Evolutionary conservation across 2,888 invertebrate genomes (phyloP).

Genomic region (Sarcophaga caerulescens): DNA sequence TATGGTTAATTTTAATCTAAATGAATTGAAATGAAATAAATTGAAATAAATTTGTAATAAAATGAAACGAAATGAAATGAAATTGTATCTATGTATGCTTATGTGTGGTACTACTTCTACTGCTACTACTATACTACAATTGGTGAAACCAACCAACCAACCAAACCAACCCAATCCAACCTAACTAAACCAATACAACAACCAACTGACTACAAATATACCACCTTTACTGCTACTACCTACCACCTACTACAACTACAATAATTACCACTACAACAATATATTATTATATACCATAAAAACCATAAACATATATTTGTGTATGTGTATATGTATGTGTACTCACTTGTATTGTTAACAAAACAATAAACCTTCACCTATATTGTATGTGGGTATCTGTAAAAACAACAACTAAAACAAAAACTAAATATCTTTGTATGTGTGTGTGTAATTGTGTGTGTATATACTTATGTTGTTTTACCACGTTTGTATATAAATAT

Average conservation of each 20-base stretch:
- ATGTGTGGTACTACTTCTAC: neutral
- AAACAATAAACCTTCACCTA: conserved; percentile 65
- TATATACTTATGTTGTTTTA: neutral
- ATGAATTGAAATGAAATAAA: conserved; percentile 44
- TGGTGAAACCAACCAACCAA: conserved; percentile 21
- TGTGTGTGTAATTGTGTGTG: neutral
- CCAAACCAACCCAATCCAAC: conserved; percentile 28
- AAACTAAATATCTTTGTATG: conserved; percentile 23
- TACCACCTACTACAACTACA: conserved; percentile 31
- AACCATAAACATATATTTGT: neutral
- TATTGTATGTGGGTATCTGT: conserved; percentile 17
- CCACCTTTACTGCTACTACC: conserved; percentile 24
- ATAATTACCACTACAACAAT: conserved; percentile 24
- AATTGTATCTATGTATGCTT: conserved; percentile 40
- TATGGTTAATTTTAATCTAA: conserved; percentile 44
- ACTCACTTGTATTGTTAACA: conserved; percentile 31
- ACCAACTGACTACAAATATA: conserved; percentile 19
- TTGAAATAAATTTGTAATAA: neutral
- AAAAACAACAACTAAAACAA: conserved; percentile 28
- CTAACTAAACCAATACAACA: conserved; percentile 18
- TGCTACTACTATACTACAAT: neutral
- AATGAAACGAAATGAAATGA: conserved; percentile 37
- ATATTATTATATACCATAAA: conserved; percentile 8
- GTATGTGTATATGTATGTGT: neutral
- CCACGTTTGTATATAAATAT: neutral